A percentile compares a stretch with the other conserved stretches of the same genome.
phyloP scores from a whole-genome alignment of 2,888 invertebrate species.

The Drosophila subquinaria region DNA sequence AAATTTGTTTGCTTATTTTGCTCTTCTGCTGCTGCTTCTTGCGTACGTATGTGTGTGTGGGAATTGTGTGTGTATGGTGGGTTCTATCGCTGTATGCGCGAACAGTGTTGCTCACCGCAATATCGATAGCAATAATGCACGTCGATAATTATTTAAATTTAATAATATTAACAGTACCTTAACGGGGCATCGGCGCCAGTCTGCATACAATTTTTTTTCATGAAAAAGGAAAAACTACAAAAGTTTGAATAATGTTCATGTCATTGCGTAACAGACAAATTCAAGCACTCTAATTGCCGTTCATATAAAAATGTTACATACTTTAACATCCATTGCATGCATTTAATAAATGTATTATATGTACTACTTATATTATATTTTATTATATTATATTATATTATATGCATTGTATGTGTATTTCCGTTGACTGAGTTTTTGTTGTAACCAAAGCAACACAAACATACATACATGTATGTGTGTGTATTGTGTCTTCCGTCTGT shows the following conservation, averaged over 20 bases:
- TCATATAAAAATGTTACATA: conserved; percentile 22
- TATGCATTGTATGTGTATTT: conserved; percentile 52
- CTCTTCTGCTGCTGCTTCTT: conserved; percentile 43
- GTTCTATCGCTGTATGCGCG: conserved; percentile 23
- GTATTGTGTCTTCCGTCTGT: conserved; percentile 54
- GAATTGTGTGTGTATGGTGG: conserved; percentile 3
- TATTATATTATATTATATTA: conserved; percentile 12
- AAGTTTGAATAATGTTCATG: conserved; percentile 33
- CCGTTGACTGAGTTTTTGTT: conserved; percentile 78
- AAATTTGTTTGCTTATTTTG: conserved; percentile 53
- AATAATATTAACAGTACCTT: background rate
- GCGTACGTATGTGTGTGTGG: conserved; percentile 25
- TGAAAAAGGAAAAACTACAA: conserved; percentile 1
- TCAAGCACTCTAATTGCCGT: conserved; percentile 36
- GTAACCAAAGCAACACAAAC: conserved; percentile 17
- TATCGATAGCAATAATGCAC: conserved; percentile 41
- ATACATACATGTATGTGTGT: background rate
- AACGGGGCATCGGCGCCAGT: background rate
- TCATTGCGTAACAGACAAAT: conserved; percentile 59
- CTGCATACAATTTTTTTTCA: background rate
- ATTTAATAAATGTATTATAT: conserved; percentile 12
- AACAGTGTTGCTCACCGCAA: conserved; percentile 40
- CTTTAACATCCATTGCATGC: conserved; percentile 1
- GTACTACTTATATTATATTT: conserved; percentile 1
- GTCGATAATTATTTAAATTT: conserved; percentile 52